Percentiles rank a stretch among this genome's conserved stretches.
These are phyloP conservation scores for Heloderma charlesbogerti DNA, from an alignment of 2,113 vertebrate genomes.

Conservation along the genomic window DNA sequence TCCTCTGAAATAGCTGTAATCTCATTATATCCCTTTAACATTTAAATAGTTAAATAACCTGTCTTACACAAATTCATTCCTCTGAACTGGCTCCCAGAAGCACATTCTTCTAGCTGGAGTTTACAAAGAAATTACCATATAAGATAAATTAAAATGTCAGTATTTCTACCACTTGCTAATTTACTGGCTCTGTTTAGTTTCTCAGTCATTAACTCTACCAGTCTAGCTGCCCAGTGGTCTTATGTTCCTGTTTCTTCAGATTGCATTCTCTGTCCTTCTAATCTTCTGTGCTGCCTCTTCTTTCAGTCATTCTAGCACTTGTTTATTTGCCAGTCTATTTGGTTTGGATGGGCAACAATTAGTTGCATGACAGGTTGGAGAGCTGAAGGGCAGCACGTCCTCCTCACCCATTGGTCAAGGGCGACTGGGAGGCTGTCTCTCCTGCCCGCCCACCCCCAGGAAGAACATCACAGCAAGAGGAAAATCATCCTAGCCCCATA, in stretches of 20 bases:
- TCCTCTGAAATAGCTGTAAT: not conserved
- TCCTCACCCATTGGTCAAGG: not conserved
- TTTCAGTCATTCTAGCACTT: conserved; percentile 2
- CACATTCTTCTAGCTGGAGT: not conserved
- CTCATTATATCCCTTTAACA: conserved; percentile 20
- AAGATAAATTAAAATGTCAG: conserved; percentile 37
- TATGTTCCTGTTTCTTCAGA: not conserved
- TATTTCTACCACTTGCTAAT: conserved; percentile 14
- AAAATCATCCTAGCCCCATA: not conserved
- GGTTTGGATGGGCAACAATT: not conserved
- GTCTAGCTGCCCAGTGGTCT: conserved; percentile 29
- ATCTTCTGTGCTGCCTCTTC: conserved; percentile 28
- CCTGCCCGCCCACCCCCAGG: not conserved
- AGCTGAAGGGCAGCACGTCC: not conserved
- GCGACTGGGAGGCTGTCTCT: not conserved
- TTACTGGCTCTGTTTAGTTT: conserved; percentile 20
- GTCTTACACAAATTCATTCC: not conserved
- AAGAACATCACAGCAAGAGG: not conserved
- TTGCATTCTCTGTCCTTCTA: accelerated
- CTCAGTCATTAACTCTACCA: conserved; percentile 29
- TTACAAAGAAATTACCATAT: conserved; percentile 39
- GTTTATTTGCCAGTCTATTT: conserved; percentile 36
- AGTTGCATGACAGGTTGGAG: not conserved
- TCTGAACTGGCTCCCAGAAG: conserved; percentile 39
- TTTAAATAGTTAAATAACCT: conserved; percentile 21